These are phyloP conservation scores for Epistrophella euchroma DNA, from an alignment of 2,888 invertebrate genomes.

Conservation along the genomic window DNA sequence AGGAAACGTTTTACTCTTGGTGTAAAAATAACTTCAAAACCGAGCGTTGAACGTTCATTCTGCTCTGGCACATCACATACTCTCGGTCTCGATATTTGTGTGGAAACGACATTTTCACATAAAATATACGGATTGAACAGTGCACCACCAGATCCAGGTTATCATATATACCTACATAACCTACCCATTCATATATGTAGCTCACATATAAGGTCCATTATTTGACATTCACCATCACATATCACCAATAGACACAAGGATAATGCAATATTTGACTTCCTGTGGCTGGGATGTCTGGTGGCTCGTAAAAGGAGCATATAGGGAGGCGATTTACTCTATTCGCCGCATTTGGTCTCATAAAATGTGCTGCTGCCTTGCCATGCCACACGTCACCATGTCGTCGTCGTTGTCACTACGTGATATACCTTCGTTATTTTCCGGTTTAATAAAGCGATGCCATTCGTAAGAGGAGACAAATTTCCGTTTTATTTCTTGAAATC, in stretches of 20 bases:
- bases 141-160: not conserved
- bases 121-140: not conserved
- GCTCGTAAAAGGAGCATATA: conserved; percentile 31
- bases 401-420: conserved; percentile 20
- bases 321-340: conserved; percentile 15
- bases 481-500: conserved; percentile 2
- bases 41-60: conserved; percentile 1
- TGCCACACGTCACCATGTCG: not conserved
- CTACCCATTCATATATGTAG: conserved; percentile 7
- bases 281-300: conserved; percentile 55
- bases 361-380: conserved; percentile 20
- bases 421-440: conserved; percentile 34
- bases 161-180: not conserved
- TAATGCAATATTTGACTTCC: conserved; percentile 72
- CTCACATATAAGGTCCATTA: conserved; percentile 50
- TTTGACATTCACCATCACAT: conserved; percentile 68
- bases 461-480: conserved; percentile 7
- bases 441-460: conserved; percentile 34
- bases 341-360: conserved; percentile 5
- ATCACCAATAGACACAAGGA: conserved; percentile 62
- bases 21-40: not conserved
- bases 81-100: conserved; percentile 4
- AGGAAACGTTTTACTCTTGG: conserved; percentile 45
- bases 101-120: conserved; percentile 43
- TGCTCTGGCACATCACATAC: not conserved